A percentile compares a stretch with the other conserved stretches of the same genome.
Evolutionary conservation across 2,888 invertebrate species (phyloP).

Genomic region (Chrysolina oricalcia): DNA sequence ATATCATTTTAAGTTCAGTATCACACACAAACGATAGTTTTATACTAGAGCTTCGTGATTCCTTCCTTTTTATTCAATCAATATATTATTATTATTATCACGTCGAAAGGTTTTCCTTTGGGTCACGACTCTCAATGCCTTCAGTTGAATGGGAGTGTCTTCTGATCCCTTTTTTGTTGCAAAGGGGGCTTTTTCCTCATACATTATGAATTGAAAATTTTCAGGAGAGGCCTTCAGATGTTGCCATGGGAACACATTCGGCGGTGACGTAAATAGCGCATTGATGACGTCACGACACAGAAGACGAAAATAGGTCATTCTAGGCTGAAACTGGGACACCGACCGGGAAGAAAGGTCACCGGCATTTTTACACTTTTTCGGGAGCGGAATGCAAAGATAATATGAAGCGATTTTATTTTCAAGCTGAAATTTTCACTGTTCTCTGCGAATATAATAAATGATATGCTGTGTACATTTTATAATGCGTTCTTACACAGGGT

Average conservation of each 20-base stretch:
- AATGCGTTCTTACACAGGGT: no score
- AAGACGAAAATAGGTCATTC: constrained; percentile 47
- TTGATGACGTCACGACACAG: constrained; percentile 45
- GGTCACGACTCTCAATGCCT: not conserved
- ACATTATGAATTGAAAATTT: not conserved
- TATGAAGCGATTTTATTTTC: not conserved
- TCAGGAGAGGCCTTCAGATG: not conserved
- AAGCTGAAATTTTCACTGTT: no score
- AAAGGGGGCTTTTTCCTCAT: not conserved
- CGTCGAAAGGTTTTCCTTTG: no score
- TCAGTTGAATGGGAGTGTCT: not conserved
- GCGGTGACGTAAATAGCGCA: constrained; percentile 42
- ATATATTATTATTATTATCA: no score
- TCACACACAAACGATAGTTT: no score
- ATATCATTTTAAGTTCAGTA: no score
- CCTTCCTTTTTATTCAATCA: no score
- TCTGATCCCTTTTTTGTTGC: not conserved
- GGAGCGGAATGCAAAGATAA: not conserved
- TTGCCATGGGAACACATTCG: constrained; percentile 38
- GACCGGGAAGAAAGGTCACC: constrained; percentile 39
- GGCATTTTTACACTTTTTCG: constrained; percentile 24
- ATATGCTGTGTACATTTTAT: no score
- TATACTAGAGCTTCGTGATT: no score
- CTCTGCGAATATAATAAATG: no score
- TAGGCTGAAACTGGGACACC: constrained; percentile 43